phyloP scores from a whole-genome alignment of 2,888 invertebrate genomes.

The Drosophila longiperda region DNA sequence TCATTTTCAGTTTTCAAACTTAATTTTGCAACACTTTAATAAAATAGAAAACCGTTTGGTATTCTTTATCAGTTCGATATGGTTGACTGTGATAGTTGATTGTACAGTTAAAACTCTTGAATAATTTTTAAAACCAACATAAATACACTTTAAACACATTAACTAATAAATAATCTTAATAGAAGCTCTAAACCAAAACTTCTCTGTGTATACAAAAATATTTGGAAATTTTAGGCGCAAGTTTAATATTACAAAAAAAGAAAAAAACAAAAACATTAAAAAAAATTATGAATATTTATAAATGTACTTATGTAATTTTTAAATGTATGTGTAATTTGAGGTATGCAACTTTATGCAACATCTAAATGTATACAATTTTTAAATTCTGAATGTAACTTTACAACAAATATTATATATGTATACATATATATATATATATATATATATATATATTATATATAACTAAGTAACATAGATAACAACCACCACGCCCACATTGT shows the following conservation, averaged over 20 bases:
- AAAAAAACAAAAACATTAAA: constrained; percentile 6
- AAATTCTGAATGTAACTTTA: constrained; percentile 75
- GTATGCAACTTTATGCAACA: constrained; percentile 60
- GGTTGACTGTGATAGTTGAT: constrained; percentile 85
- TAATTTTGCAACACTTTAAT: not conserved
- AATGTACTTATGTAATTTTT: constrained; percentile 71
- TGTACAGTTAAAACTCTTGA: constrained; percentile 81
- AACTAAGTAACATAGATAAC: constrained; percentile 44
- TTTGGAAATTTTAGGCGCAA: constrained; percentile 61
- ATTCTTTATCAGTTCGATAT: constrained; percentile 69
- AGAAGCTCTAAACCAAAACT: constrained; percentile 28
- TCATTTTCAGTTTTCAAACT: constrained; percentile 25
- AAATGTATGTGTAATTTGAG: constrained; percentile 69
- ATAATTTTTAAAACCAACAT: constrained; percentile 58
- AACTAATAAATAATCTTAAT: constrained; percentile 28
- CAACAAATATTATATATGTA: constrained; percentile 33
- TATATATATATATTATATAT: constrained; percentile 32
- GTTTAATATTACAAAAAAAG: constrained; percentile 44
- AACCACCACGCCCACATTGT: constrained; percentile 67
- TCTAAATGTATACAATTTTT: constrained; percentile 79
- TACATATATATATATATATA: constrained; percentile 19
- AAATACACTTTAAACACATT: constrained; percentile 48
- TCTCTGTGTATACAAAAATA: constrained; percentile 60
- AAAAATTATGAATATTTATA: constrained; percentile 34
- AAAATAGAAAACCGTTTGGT: constrained; percentile 11